A percentile compares a stretch with the other conserved stretches of the same genome.
phyloP scores from a whole-genome alignment of 1,140 invertebrate species.

The Hylaeus anthracinus region DNA sequence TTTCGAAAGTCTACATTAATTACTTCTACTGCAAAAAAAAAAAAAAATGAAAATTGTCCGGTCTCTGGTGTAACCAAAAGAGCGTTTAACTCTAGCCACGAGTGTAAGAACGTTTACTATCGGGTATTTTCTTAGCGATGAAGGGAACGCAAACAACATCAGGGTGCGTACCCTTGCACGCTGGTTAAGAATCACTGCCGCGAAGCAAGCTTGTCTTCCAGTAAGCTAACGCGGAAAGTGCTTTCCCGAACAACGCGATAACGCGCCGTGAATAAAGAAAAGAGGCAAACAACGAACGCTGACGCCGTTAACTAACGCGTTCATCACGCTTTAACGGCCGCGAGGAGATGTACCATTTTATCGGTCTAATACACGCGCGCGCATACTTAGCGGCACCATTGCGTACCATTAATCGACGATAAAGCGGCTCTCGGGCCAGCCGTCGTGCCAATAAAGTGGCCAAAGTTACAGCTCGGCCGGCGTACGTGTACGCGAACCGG shows the following conservation, averaged over 20 bases:
- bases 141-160: not conserved
- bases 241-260: slow-evolving; percentile 33
- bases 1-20: no score
- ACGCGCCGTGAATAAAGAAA: not conserved
- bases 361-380: slow-evolving; percentile 47
- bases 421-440: slow-evolving; percentile 43
- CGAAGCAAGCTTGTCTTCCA: not conserved
- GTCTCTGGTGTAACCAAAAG: no score
- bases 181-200: no score
- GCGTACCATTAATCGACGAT: slow-evolving; percentile 63
- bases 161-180: no score
- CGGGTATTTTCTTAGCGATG: no score
- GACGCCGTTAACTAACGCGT: slow-evolving; percentile 43
- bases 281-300: slow-evolving; percentile 26
- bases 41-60: no score
- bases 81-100: no score
- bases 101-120: no score
- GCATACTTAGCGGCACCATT: slow-evolving; percentile 27
- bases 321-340: slow-evolving; percentile 41
- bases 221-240: slow-evolving; percentile 4
- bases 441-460: slow-evolving; percentile 55
- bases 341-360: slow-evolving; percentile 39
- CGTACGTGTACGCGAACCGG: slow-evolving; percentile 13
- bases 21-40: no score
- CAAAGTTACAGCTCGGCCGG: slow-evolving; percentile 47